Percentiles rank a stretch among this genome's conserved stretches.
phyloP scores from a whole-genome alignment of 2,888 invertebrate genomes.

The Phasia obesa region DNA sequence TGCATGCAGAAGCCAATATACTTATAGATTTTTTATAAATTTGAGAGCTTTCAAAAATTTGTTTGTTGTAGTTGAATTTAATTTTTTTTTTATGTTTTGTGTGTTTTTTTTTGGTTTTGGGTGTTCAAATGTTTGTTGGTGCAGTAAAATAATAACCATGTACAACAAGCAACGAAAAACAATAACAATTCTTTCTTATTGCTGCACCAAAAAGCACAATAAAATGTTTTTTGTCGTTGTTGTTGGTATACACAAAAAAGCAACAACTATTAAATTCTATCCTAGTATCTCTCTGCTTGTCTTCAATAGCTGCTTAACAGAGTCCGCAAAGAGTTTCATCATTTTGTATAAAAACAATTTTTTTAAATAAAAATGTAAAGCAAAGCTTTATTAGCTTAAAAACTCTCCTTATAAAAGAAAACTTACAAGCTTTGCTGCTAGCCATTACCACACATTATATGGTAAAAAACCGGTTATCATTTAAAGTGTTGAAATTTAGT shows the following conservation, averaged over 20 bases:
- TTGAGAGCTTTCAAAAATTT: constrained; percentile 59
- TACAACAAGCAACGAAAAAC: constrained; percentile 16
- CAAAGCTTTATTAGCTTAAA: too few species aligned
- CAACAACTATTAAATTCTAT: constrained; percentile 68
- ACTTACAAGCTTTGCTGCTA: too few species aligned
- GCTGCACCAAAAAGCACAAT: constrained; percentile 60
- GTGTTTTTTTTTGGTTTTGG: not conserved
- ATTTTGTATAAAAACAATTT: not conserved
- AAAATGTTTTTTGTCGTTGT: constrained; percentile 40
- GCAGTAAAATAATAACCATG: constrained; percentile 45
- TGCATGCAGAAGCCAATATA: constrained; percentile 45
- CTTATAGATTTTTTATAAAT: constrained; percentile 14
- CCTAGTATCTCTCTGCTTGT: constrained; percentile 42
- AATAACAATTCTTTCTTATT: constrained; percentile 51
- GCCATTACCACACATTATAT: too few species aligned
- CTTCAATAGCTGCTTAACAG: constrained; percentile 37
- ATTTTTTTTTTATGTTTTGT: too few species aligned
- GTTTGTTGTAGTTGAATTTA: constrained; percentile 20
- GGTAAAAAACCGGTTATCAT: too few species aligned
- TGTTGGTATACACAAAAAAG: constrained; percentile 13
- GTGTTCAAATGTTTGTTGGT: constrained; percentile 32
- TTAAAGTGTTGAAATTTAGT: too few species aligned
- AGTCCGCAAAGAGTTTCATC: not conserved
- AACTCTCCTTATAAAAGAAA: too few species aligned
- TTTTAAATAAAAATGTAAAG: too few species aligned